Evolutionary conservation across 1,140 invertebrate genomes (phyloP), one percentile per base, ranked within the genome.

Genomic region (Musca domestica): DNA sequence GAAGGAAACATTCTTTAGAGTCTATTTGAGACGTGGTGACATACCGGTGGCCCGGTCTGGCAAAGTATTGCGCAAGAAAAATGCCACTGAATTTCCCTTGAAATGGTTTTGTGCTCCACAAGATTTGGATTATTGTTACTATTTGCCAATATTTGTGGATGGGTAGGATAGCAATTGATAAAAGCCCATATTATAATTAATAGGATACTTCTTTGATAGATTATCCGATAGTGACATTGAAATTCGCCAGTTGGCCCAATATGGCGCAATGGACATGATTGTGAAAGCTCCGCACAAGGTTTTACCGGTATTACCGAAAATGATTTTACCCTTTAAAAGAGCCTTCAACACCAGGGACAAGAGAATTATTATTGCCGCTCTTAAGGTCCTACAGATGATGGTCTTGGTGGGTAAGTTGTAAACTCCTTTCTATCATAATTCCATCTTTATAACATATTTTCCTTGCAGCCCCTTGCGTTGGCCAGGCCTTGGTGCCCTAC

Each of bases 251-350:
- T 34, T 81, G 56, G 77, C 78, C 1, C 41, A 74, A 10, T 73
- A 81, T 64, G 76, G 74, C 7, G 75, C 78, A 20, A 73, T 79
- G 17, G 77, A 81, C 66, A 66, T 79, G 20, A 78, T 79, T 91
- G 96, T 79, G 87, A 96, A 90, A 30, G 88, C 91, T 68, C 93
- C 93, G 0, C 90, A 92, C 6, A 95, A 80, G 83, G 89, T 98
- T 58, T 84, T 96, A 12, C 93, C 95, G 0, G 92, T 96, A 25
- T 88, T 98, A 41, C 95, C 95, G 1, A 94, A 95, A 77, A 84
- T 98, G 4, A 95, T 98, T 71, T 90, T 95, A 71, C 95, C 95
- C 0, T 91, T 98, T 58, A 96, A 96, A 88, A 91, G 95, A 76
- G 92, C 93, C 9, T 84, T 95, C 34, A 92, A 92, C 80, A 94